These are phyloP conservation scores for Genyomyrus donnyi DNA, from an alignment of 2,113 vertebrate species.

Conservation along the genomic window DNA sequence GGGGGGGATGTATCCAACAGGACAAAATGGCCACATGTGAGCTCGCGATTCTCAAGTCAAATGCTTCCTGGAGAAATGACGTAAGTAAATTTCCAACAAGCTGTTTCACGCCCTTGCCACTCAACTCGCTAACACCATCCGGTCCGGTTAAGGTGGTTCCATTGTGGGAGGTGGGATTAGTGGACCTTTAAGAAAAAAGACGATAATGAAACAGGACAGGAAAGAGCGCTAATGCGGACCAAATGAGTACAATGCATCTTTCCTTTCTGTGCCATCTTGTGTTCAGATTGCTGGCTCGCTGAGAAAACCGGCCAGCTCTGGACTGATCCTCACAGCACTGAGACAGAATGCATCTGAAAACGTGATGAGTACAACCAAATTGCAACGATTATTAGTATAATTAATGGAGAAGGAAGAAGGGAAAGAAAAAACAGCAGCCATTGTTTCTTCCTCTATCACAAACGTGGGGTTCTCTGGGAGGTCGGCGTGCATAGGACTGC, in stretches of 20 bases:
- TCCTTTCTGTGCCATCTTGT: background rate
- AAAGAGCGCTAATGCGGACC: background rate
- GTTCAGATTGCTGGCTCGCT: background rate
- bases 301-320: background rate
- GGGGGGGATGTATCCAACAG: slow-evolving; percentile 12
- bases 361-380: background rate
- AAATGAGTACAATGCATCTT: slow-evolving; percentile 7
- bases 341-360: background rate
- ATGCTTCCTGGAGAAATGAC: slow-evolving; percentile 22
- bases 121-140: background rate
- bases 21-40: slow-evolving; percentile 17
- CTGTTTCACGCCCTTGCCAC: slow-evolving; percentile 16
- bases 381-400: background rate
- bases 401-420: background rate
- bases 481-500: background rate
- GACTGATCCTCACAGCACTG: background rate
- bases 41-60: background rate
- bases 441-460: background rate
- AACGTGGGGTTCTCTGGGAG: background rate
- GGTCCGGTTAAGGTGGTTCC: background rate
- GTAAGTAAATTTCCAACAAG: slow-evolving; percentile 25
- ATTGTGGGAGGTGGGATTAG: background rate
- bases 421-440: background rate
- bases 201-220: background rate
- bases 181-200: background rate